Percentiles rank a stretch among this genome's conserved stretches.
Evolutionary conservation across 1,140 invertebrate species (phyloP).

Genomic region (Caenorhabditis brenneri): DNA sequence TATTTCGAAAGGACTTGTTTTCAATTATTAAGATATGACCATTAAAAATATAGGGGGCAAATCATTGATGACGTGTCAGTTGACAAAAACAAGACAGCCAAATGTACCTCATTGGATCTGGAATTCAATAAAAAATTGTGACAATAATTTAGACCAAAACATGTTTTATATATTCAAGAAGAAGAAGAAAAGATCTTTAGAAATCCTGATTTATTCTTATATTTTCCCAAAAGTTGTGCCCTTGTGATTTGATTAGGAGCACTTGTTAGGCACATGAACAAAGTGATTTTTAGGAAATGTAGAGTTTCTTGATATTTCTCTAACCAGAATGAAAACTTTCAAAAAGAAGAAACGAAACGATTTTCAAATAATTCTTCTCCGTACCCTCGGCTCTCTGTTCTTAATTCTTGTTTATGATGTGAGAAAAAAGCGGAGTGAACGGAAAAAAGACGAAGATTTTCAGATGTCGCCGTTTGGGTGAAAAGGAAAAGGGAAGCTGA

Average conservation of each 20-base stretch:
- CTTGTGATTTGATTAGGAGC: neutral
- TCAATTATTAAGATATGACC: neutral
- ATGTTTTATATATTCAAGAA: too few relatives aligned
- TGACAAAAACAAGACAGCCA: neutral
- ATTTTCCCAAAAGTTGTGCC: neutral
- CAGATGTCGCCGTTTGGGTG: neutral
- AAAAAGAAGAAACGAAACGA: too few relatives aligned
- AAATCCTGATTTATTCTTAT: too few relatives aligned
- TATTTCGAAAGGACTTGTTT: neutral
- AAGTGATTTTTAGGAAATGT: too few relatives aligned
- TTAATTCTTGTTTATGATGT: neutral
- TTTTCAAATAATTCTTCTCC: too few relatives aligned
- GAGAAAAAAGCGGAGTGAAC: neutral
- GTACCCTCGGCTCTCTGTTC: neutral
- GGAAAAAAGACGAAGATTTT: neutral
- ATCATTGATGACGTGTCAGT: neutral
- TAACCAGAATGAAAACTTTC: too few relatives aligned
- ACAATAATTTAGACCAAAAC: too few relatives aligned
- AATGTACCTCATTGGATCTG: neutral
- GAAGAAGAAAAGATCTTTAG: neutral
- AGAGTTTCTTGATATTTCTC: too few relatives aligned
- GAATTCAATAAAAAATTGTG: neutral
- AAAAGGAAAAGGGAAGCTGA: neutral
- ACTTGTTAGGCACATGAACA: too few relatives aligned
- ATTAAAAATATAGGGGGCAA: neutral